Evolutionary conservation across 1,140 invertebrate genomes (phyloP), one percentile per base, ranked within the genome.

Genomic region (Acromyrmex charruanus): DNA sequence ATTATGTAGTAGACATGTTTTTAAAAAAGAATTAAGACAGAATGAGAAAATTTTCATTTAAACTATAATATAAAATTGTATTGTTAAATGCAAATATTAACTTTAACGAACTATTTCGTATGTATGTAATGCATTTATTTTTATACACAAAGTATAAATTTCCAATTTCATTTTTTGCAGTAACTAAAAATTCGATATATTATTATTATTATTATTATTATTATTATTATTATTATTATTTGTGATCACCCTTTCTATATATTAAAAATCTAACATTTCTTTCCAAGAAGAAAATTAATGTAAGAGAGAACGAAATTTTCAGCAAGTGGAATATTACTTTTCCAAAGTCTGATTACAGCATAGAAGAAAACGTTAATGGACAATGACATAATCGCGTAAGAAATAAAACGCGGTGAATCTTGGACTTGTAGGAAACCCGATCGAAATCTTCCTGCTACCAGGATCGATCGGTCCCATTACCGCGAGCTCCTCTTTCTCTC

Each of bases 341-440:
- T 18, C 14, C 21, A 21, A 58, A 71, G 51, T 71, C 31, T 58
- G 21, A 44, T 71, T 53, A 14, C 10, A 31, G 18, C 58, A 35
- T n/a, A 10, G 18, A 14, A 31, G 21, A 58, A 18, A 53, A 81
- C 16, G 25, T 51, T 49, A 39, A 65, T 44, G 49, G 21, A 31
- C 49, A 69, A 69, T n/a, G 77, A 71, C 65, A 28, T 59, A 71
- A 71, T 81, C n/a, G 51, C 51, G 21, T 16, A 31, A 31, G 35
- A 71, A 81, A 71, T 81, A 81, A 71, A 81, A 81, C 77, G 77
- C 21, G 65, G 31, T 21, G 49, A 69, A 58, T 71, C 21, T 69
- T 49, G 51, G 66, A 68, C 25, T 80, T 68, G 2, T 25, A 55
- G 79, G 10, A 71, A 55, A 71, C 79, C 16, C 35, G 65, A 58